These are phyloP conservation scores for Drosophila paulistorum DNA, from an alignment of 1,140 invertebrate genomes.

Conservation along the genomic window DNA sequence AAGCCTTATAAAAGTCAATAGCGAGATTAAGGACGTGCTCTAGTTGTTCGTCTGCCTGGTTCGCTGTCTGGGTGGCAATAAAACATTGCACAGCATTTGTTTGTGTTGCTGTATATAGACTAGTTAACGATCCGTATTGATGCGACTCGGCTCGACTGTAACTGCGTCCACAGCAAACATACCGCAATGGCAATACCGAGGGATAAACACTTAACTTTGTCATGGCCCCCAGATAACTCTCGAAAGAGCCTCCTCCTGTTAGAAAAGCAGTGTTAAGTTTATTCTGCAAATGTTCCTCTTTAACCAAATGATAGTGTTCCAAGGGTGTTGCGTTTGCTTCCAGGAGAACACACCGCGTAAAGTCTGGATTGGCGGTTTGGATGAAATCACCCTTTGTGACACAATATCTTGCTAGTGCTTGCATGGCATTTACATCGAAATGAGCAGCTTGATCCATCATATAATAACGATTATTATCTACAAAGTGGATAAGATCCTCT, in stretches of 20 bases:
- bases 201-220: constrained; percentile 85
- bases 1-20: constrained; percentile 84
- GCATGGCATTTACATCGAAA: constrained; percentile 85
- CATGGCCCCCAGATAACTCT: constrained; percentile 85
- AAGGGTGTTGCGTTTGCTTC: constrained; percentile 86
- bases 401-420: constrained; percentile 83
- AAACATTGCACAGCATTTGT: constrained; percentile 85
- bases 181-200: constrained; percentile 85
- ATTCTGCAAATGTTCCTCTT: constrained; percentile 82
- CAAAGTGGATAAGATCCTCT: constrained; percentile 84
- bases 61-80: constrained; percentile 76
- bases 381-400: constrained; percentile 80
- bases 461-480: constrained; percentile 84
- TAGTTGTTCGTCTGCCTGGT: constrained; percentile 82
- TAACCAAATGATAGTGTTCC: constrained; percentile 84
- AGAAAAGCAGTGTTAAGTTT: constrained; percentile 84
- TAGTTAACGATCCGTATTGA: constrained; percentile 54
- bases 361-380: constrained; percentile 86
- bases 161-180: constrained; percentile 85
- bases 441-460: constrained; percentile 85
- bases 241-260: constrained; percentile 85
- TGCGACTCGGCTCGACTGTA: constrained; percentile 83
- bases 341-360: constrained; percentile 85
- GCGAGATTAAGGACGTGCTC: constrained; percentile 82
- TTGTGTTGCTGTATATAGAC: constrained; percentile 86